Evolutionary conservation across 2,888 invertebrate genomes (phyloP).

Genomic region (Ectemnius cavifrons): DNA sequence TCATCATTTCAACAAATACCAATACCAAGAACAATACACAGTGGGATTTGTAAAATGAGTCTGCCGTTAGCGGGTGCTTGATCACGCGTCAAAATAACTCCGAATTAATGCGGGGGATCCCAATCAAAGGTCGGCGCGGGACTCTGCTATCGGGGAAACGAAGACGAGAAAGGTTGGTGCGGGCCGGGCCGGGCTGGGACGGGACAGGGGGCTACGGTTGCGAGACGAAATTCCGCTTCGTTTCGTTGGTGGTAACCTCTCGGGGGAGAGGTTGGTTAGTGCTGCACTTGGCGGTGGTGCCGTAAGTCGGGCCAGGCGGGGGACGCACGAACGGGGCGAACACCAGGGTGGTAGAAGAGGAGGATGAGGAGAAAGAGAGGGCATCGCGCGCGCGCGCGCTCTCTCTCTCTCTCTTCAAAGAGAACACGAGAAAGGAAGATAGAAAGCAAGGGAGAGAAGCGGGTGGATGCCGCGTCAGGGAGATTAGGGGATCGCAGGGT

Average conservation of each 20-base stretch:
- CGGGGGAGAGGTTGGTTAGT: slow-evolving; percentile 52
- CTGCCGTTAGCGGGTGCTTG: slow-evolving; percentile 66
- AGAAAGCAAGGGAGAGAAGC: slow-evolving; percentile 50
- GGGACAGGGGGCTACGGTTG: slow-evolving; percentile 4
- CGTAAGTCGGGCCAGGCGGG: slow-evolving; percentile 43
- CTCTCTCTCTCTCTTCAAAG: slow-evolving; percentile 9
- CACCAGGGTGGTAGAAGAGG: slow-evolving; percentile 23
- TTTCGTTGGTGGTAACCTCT: slow-evolving; percentile 54
- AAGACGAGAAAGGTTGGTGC: background rate
- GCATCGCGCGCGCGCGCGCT: background rate
- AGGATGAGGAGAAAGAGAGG: background rate
- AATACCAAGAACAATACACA: too few relatives aligned
- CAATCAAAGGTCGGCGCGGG: slow-evolving; percentile 70
- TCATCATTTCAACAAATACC: too few relatives aligned
- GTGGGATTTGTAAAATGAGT: slow-evolving; percentile 42
- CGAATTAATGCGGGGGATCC: slow-evolving; percentile 71
- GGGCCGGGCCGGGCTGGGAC: background rate
- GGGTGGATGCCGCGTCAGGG: slow-evolving; percentile 60
- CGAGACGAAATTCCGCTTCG: slow-evolving; percentile 60
- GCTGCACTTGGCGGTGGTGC: slow-evolving; percentile 55
- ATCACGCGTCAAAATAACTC: slow-evolving; percentile 68
- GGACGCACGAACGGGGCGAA: background rate
- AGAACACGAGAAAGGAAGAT: slow-evolving; percentile 28
- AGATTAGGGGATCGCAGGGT: slow-evolving; percentile 59
- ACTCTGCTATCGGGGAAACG: background rate